Evolutionary conservation across 2,888 invertebrate genomes (phyloP).

Genomic region (Epinotia brunnichana): DNA sequence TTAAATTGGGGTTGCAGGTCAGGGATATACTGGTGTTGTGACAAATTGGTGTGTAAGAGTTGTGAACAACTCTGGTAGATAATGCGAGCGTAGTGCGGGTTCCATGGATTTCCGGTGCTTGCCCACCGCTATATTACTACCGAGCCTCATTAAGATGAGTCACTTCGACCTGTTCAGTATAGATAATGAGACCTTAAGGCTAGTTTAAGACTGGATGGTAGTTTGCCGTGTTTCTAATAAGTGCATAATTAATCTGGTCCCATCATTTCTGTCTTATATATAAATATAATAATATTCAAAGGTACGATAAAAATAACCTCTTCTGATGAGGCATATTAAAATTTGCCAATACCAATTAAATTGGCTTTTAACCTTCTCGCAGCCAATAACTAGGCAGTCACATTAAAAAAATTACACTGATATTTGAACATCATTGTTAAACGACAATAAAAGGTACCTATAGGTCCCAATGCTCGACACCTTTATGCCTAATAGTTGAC

Average conservation of each 20-base stretch:
- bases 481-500: too few relatives aligned
- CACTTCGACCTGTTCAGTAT: constrained; percentile 51
- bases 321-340: too few relatives aligned
- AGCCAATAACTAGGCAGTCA: too few relatives aligned
- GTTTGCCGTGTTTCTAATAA: constrained; percentile 11
- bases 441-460: too few relatives aligned
- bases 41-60: not conserved
- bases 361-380: too few relatives aligned
- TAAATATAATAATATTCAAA: too few relatives aligned
- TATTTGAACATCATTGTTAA: too few relatives aligned
- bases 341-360: too few relatives aligned
- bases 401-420: too few relatives aligned
- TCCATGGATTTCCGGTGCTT: constrained; percentile 68
- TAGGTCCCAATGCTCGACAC: too few relatives aligned
- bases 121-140: constrained; percentile 51
- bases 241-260: constrained; percentile 5
- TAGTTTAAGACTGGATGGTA: constrained; percentile 3
- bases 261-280: not conserved
- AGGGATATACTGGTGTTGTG: not conserved
- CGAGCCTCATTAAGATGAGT: constrained; percentile 55
- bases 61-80: constrained; percentile 50
- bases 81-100: constrained; percentile 57
- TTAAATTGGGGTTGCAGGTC: too few relatives aligned
- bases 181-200: constrained; percentile 45
- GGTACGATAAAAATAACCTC: too few relatives aligned